Evolutionary conservation across 2,888 invertebrate species (phyloP), one percentile per base, ranked within the genome.

Genomic region (Ramazzottius varieornatus): DNA sequence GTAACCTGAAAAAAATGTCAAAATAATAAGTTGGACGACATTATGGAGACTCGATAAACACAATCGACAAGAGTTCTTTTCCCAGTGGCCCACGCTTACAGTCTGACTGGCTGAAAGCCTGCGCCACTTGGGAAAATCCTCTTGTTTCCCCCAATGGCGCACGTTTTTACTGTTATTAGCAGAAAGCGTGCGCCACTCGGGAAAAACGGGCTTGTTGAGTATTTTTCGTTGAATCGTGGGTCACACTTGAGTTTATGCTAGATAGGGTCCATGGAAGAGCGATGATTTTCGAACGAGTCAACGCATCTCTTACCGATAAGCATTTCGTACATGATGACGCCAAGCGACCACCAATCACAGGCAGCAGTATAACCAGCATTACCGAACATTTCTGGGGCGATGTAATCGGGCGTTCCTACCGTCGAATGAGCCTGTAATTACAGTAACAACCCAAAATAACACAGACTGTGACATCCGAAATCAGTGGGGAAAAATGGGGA

Each of bases 311-410:
- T 73, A 83, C 83, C 96, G 78, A 98, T 98, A 71, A 99, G 81
- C 98, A 99, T 99, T 80, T 99, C 98, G 79, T 96, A 98, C 98
- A 99, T 98, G 72, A 98, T 98, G 67, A 99, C 98, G 33, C 98
- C 98, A 67, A 99, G 81, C 68, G 93, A 94, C 98, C 98, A 98
- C 91, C 94, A 99, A 78, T 99, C 98, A 72, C 96, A 98, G 67
- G 92, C 87, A 65, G 91, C 86, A 1, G 91, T 92, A 78, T 99
- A 99, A 63, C 98, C 98, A 46, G 92, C 93, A 24, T 67, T 64
- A 71, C 78, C 76, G 71, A 81, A 98, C 71, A 98, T 96, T 81
- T 99, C 98, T 1, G 98, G 98, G 34, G 98, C 98, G 73, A 99
- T 99, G 76, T 99, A 99, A 80, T 99, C 98, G 1, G 98, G 98